Base-by-base conservation (phyloP, 2,888 invertebrate genomes). In the Cloeon dipterum region DNA sequence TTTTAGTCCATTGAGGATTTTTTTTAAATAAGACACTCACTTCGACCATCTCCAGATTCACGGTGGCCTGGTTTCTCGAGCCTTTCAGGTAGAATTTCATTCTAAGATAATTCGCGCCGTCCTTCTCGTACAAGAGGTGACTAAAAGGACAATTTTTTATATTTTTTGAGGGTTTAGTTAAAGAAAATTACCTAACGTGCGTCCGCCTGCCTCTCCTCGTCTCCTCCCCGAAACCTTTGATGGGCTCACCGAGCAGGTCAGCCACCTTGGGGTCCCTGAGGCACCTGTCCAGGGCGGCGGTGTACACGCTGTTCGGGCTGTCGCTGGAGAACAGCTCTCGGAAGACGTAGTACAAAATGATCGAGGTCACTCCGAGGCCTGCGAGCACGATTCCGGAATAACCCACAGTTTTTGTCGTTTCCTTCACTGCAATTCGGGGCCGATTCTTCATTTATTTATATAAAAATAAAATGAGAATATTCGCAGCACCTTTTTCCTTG, bases 71-170 rank as follows among this genome's bases (percentile, higher is more conserved):
- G 49, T 74, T 74, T 42, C 77, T 66, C 32, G 71, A 61, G 25
- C 91, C 91, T 58, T 88, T 75, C 40, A 91, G 66, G 51, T 89
- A 81, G 57, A 91, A 93, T 51, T 75, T 71, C 81, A 93, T 86
- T 47, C 85, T 66, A 65, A 91, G 70, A 47, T 78, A 75, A 43
- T 74, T 68, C 11, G 67, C 65, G 14, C 81, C 85, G 51, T 82
- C 70, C 42, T 74, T 70, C 43, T 71, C 63, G 55, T 75, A 89
- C 29, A 67, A 61, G 33, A 68, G 59, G 58, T 88, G 82, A 44
- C 78, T 66, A 46, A 5, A 52, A 53, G 46, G 2, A 3, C 25
- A 25, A 14, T 34, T 14, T 10, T 19, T 36, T 3, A 26, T 5
- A 10, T 36, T 25, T 17, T 21, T 35, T 18, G 36, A 36, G 18